Conservation (phyloP, 2,888 invertebrate genomes). For the Pseudococcus jackbeardsleyi region DNA sequence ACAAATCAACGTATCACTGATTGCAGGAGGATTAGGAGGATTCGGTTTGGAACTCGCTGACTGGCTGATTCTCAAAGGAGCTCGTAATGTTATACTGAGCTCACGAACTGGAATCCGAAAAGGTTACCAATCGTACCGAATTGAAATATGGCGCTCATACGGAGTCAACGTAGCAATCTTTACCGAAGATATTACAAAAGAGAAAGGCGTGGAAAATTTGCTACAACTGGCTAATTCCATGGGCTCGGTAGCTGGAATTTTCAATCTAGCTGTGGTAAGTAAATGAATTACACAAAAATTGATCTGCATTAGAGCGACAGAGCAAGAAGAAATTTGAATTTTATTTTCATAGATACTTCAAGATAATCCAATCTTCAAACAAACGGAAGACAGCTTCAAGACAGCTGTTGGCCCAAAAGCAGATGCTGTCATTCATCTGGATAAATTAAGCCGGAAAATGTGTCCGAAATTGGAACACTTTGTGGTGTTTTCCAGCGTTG, state of each 20-base stretch:
- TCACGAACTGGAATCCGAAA: constrained; percentile 73
- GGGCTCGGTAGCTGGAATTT: constrained; percentile 85
- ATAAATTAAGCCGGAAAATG: constrained; percentile 75
- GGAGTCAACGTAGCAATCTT: constrained; percentile 79
- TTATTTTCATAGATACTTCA: constrained; percentile 74
- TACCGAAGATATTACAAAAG: constrained; percentile 79
- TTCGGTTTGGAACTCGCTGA: constrained; percentile 75
- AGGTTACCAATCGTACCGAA: constrained; percentile 74
- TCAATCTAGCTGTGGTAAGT: constrained; percentile 91
- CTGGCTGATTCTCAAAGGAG: constrained; percentile 74
- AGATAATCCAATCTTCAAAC: constrained; percentile 84
- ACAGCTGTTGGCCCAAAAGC: constrained; percentile 84
- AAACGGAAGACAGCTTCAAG: constrained; percentile 78
- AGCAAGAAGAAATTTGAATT: too few species aligned
- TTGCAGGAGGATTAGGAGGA: constrained; percentile 75
- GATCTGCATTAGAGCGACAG: too few species aligned
- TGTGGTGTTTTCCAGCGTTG: constrained; percentile 91
- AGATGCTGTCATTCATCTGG: constrained; percentile 82
- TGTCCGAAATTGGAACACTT: constrained; percentile 78
- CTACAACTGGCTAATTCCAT: constrained; percentile 76
- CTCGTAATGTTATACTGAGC: constrained; percentile 73
- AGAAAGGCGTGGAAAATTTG: constrained; percentile 79
- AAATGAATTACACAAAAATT: constrained; percentile 66
- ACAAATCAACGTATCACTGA: neutral
- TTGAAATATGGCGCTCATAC: constrained; percentile 77